Conservation (phyloP, 2,888 invertebrate species). For the Maniola hyperantus region DNA sequence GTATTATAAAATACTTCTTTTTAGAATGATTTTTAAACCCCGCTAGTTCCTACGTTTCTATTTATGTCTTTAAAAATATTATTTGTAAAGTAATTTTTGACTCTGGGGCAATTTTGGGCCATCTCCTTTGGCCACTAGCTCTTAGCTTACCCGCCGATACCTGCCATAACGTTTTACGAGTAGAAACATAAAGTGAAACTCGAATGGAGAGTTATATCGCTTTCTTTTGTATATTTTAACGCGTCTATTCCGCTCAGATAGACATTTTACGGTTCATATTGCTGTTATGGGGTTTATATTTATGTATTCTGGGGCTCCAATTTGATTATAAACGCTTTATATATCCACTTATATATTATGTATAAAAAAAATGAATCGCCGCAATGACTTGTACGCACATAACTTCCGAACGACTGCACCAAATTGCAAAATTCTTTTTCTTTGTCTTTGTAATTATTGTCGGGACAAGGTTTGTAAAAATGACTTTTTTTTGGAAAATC, state of each 20-base stretch:
- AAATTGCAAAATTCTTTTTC: too few relatives aligned
- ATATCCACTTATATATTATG: background rate
- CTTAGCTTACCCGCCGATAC: conserved; percentile 26
- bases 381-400: too few relatives aligned
- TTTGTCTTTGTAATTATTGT: too few relatives aligned
- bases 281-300: conserved; percentile 26
- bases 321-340: conserved; percentile 7
- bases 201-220: conserved; percentile 67
- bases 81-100: too few relatives aligned
- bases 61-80: too few relatives aligned
- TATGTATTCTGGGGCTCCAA: conserved; percentile 12
- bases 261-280: conserved; percentile 37
- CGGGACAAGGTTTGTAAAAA: too few relatives aligned
- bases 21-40: too few relatives aligned
- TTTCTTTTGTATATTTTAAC: conserved; percentile 77
- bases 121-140: background rate
- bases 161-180: conserved; percentile 65
- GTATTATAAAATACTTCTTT: too few relatives aligned
- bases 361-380: background rate
- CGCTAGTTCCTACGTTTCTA: too few relatives aligned
- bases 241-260: conserved; percentile 54
- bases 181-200: conserved; percentile 53
- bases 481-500: too few relatives aligned
- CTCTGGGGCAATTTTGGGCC: too few relatives aligned
- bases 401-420: too few relatives aligned